Conservation (phyloP, 2,113 vertebrate genomes). For the Phocoena sinus region DNA sequence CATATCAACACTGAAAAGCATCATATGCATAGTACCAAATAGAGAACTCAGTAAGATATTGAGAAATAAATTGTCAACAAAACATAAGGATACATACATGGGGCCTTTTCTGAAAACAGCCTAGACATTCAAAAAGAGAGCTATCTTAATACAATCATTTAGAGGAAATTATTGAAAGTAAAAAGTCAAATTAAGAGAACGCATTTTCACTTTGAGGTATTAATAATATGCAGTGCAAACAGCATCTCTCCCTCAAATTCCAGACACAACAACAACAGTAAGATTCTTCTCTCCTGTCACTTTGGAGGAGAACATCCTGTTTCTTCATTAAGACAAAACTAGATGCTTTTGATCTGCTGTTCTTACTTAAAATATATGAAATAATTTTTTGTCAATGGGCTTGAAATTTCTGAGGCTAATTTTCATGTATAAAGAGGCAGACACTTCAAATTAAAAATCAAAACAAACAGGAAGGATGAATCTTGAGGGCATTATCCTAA, state of each 20-base stretch:
- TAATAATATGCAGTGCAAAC: constrained; percentile 40
- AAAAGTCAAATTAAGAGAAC: constrained; percentile 14
- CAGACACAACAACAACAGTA: not conserved
- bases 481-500: not conserved
- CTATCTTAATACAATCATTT: constrained; percentile 17
- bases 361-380: constrained; percentile 4
- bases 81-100: not conserved
- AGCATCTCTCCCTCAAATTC: not conserved
- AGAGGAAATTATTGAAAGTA: constrained; percentile 1
- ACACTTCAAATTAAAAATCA: constrained; percentile 18
- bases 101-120: not conserved
- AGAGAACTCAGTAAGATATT: not conserved
- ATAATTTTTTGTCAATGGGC: not conserved
- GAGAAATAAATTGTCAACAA: not conserved
- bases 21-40: not conserved
- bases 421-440: not conserved
- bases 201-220: constrained; percentile 26
- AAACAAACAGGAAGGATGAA: not conserved
- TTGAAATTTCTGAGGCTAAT: not conserved
- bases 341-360: not conserved
- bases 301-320: not conserved
- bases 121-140: not conserved
- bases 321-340: constrained; percentile 37
- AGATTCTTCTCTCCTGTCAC: not conserved
- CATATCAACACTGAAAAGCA: not conserved